Evolutionary conservation across 2,113 vertebrate species (phyloP), one percentile per base, ranked within the genome.

Genomic region (Pteruthius melanotis): DNA sequence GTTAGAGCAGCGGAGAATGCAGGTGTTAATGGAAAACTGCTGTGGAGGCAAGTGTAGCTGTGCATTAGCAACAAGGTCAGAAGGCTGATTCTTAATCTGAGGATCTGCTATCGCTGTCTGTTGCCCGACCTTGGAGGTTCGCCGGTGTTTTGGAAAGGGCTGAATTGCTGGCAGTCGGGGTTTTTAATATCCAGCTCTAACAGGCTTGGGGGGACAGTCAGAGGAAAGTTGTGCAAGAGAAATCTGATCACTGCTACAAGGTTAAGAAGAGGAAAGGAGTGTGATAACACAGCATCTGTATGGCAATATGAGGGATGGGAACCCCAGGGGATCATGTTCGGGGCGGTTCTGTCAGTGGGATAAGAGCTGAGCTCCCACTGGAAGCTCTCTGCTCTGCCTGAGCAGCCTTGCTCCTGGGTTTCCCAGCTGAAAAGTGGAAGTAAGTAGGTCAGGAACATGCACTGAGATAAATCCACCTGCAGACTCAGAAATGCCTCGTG

Each of bases 281-380:
- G 65, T 37, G 91, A 60, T 92, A 93, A 52, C 28, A 13, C 27
- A 13, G 68, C 15, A 27, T 76, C 59, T 33, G 44, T 47, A 23
- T 0, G 2, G 74, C 16, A 11, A 1, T 75, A 14, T 23, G 64
- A 87, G 68, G 59, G 31, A 11, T 52, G 77, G 77, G 57, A 19
- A 10, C 66, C 35, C 0, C 0, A 19, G 45, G 56, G 63, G 35
- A 28, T 64, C 2, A 0, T 11, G 40, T 52, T 69, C 0, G 0
- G 50, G 42, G 52, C 0, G 0, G 44, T 44, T 75, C 47, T 91
- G 77, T 42, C 0, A 1, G 28, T 10, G 60, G 75, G 54, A 11
- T 24, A 18, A 30, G n/a, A 33, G 71, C 35, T 2, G 28, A 85
- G 70, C 44, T 95, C 85, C 44, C 2, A 0, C 53, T 85, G 66